Conservation (phyloP, 92 coral and sea anemone species). For the Umimayanthus chanpuru region DNA sequence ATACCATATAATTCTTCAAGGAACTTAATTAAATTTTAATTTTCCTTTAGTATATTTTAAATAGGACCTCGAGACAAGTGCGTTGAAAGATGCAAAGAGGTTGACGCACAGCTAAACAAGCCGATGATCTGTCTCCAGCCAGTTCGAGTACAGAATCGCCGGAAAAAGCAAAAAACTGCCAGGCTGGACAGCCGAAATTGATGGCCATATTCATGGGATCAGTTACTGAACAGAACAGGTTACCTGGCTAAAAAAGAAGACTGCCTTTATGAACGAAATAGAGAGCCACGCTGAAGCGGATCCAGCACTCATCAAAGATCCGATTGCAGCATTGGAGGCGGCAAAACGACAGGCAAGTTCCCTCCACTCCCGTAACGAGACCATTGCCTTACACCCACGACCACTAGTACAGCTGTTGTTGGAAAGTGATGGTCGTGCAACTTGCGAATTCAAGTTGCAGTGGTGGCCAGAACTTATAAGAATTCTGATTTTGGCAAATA, state of each 20-base stretch:
- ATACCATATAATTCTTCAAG: not conserved
- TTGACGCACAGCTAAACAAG: no score
- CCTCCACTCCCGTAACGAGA: no score
- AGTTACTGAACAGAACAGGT: slow-evolving; percentile 43
- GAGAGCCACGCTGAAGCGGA: not conserved
- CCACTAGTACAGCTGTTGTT: slow-evolving; percentile 10
- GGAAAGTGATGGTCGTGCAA: slow-evolving; percentile 38
- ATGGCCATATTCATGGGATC: no score
- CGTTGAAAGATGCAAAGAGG: not conserved
- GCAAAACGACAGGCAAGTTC: slow-evolving; percentile 1
- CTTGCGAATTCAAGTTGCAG: slow-evolving; percentile 34
- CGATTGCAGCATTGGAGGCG: slow-evolving; percentile 29
- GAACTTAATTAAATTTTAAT: not conserved
- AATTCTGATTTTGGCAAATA: not conserved
- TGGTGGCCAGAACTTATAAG: slow-evolving; percentile 40
- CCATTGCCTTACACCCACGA: not conserved
- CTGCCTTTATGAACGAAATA: slow-evolving; percentile 13
- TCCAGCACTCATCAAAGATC: slow-evolving; percentile 8
- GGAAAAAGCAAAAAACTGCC: no score
- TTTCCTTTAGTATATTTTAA: not conserved
- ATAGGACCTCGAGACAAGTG: not conserved
- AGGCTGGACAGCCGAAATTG: no score
- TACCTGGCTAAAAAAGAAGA: not conserved
- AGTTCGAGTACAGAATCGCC: no score
- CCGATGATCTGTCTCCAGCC: no score